Conservation (phyloP, 2,888 invertebrate species). For the Galerucella nymphaeae region DNA sequence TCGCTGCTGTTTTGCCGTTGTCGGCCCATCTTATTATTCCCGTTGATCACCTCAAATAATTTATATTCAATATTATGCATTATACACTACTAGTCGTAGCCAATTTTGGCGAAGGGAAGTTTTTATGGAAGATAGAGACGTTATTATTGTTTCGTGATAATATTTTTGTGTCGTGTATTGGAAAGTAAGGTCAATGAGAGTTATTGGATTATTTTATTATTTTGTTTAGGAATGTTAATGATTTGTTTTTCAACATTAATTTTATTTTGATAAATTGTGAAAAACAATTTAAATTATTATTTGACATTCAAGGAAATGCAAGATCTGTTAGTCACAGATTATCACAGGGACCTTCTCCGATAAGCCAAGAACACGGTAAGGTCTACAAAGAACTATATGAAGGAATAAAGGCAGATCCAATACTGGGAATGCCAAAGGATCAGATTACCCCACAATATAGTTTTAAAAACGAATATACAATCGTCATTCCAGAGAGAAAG, state of each 20-base stretch:
- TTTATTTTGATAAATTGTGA: neutral
- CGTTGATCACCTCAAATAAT: conserved; percentile 39
- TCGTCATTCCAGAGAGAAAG: no score
- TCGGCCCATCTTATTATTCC: conserved; percentile 29
- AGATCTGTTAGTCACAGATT: no score
- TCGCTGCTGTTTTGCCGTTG: conserved; percentile 14
- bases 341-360: no score
- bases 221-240: neutral
- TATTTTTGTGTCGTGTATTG: conserved; percentile 13
- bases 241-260: neutral
- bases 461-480: no score
- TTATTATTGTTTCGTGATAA: conserved; percentile 28
- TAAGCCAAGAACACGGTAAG: no score
- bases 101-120: conserved; percentile 12
- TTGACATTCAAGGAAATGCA: no score
- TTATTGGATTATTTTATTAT: neutral
- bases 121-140: conserved; percentile 21
- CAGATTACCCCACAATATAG: no score
- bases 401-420: no score
- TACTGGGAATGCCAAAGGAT: no score
- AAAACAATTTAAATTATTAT: neutral
- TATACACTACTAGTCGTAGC: conserved; percentile 20
- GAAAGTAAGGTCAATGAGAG: conserved; percentile 15
- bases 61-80: conserved; percentile 22
- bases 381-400: no score